phyloP scores from a whole-genome alignment of 2,797 vertebrate species.

The Sciurus carolinensis region DNA sequence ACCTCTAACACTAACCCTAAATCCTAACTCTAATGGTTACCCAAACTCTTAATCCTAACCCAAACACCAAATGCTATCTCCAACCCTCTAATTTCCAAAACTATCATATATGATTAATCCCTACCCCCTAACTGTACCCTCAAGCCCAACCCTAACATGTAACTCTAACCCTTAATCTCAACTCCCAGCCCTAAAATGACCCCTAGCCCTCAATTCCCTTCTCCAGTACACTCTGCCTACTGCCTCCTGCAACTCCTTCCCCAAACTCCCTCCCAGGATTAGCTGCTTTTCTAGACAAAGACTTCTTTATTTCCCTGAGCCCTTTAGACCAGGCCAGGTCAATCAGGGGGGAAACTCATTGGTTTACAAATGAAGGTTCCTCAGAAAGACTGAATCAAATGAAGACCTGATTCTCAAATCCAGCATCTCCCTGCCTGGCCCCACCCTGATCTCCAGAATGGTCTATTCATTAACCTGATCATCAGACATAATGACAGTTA shows the following conservation, averaged over 20 bases:
- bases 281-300: background rate
- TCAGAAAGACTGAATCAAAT: constrained; percentile 1
- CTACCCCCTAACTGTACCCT: background rate
- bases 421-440: background rate
- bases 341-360: background rate
- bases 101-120: background rate
- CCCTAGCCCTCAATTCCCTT: background rate
- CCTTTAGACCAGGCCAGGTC: background rate
- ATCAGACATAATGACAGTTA: background rate
- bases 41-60: constrained; percentile 29
- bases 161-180: background rate
- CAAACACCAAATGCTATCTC: background rate
- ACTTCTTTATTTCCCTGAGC: background rate
- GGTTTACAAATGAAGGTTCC: background rate
- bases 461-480: background rate
- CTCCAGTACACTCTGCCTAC: background rate
- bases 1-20: constrained; percentile 6
- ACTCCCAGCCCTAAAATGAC: background rate
- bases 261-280: background rate
- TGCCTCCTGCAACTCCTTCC: background rate
- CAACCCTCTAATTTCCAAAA: background rate
- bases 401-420: background rate
- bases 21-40: constrained; percentile 28
- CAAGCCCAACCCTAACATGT: background rate
- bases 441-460: background rate